Percentiles rank a stretch among this genome's conserved stretches.
phyloP scores from a whole-genome alignment of 2,113 vertebrate genomes.

The Marmota monax region DNA sequence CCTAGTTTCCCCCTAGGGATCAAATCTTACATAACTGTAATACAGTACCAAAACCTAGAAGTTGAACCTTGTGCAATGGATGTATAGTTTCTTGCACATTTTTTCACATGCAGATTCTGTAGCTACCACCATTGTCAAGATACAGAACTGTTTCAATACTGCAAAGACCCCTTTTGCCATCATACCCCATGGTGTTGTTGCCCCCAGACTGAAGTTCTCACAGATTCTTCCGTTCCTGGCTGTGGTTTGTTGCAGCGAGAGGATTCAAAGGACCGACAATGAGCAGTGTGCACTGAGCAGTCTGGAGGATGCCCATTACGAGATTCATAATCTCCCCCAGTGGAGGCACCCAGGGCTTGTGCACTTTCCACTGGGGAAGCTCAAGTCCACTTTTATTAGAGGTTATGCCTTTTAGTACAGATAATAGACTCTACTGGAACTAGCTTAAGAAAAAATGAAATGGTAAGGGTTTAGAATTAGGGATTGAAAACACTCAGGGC shows the following conservation, averaged over 20 bases:
- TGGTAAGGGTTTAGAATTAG: neutral
- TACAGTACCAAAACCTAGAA: neutral
- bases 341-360: no score
- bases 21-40: neutral
- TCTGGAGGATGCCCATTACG: no score
- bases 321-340: no score
- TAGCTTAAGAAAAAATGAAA: neutral
- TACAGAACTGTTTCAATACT: neutral
- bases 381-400: no score
- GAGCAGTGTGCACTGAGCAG: no score
- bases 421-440: no score
- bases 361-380: no score
- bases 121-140: neutral
- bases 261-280: no score
- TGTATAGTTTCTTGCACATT: neutral
- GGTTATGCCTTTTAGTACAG: no score
- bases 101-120: neutral
- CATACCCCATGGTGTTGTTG: neutral
- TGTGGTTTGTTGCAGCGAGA: neutral
- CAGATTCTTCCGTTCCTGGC: no score
- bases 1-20: neutral
- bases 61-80: neutral
- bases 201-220: neutral
- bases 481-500: neutral
- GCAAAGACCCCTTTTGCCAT: neutral